phyloP scores from a whole-genome alignment of 2,888 invertebrate species.

The Cecidostiba fungosa region DNA sequence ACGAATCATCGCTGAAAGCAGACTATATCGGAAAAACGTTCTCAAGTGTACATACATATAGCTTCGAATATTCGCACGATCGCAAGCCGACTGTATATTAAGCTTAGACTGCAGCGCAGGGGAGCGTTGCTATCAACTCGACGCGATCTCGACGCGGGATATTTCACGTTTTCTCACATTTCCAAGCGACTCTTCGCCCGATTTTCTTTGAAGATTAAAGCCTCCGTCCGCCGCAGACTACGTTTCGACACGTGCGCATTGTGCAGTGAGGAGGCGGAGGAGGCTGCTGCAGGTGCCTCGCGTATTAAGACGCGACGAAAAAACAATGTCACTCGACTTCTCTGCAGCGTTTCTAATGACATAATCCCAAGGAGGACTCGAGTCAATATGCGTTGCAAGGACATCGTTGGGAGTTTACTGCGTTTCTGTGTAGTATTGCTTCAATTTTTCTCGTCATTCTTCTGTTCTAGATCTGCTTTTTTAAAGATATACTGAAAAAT shows the following conservation, averaged over 20 bases:
- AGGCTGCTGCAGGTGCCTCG: neutral
- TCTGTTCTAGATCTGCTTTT: neutral
- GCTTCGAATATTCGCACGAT: conserved; percentile 31
- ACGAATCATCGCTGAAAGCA: neutral
- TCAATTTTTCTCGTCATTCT: neutral
- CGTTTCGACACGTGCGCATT: conserved; percentile 2
- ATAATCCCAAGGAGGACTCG: conserved; percentile 35
- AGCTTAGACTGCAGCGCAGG: neutral
- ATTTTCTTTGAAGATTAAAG: conserved; percentile 50
- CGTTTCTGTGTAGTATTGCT: neutral
- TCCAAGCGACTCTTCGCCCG: conserved; percentile 16
- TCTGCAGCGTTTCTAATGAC: conserved; percentile 35
- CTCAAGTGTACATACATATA: neutral
- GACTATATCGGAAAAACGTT: neutral
- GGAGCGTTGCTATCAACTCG: conserved; percentile 5
- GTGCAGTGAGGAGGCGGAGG: neutral
- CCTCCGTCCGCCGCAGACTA: neutral
- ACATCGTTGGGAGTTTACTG: conserved; percentile 32
- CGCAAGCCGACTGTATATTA: neutral
- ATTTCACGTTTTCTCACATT: conserved; percentile 49
- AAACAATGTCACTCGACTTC: conserved; percentile 52
- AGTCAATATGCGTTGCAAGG: conserved; percentile 44
- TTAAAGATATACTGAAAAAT: neutral
- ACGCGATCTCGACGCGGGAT: conserved; percentile 18
- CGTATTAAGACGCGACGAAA: neutral